These are phyloP conservation scores for Akabosia matsudoensis DNA, from an alignment of 1,140 invertebrate genomes.

Conservation along the genomic window DNA sequence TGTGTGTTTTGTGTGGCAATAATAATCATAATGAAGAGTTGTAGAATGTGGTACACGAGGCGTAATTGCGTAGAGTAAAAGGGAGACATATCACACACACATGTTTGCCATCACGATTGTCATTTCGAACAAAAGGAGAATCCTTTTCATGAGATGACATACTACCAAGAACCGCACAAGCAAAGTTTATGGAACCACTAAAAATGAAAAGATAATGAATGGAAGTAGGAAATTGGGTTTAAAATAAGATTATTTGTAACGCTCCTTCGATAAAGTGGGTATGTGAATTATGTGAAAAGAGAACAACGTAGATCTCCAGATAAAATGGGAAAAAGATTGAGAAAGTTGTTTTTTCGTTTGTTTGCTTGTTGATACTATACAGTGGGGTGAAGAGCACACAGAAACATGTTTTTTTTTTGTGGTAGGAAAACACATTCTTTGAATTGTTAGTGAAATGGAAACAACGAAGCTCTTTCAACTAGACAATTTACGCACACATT, in stretches of 20 bases:
- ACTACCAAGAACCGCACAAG: background rate
- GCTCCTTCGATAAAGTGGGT: background rate
- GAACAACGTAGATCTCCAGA: background rate
- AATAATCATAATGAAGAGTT: background rate
- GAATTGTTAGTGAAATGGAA: background rate
- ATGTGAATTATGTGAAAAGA: background rate
- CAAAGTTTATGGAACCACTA: background rate
- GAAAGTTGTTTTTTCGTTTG: too few relatives aligned
- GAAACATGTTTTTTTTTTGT: background rate
- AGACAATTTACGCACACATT: conserved; percentile 21
- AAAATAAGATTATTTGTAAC: background rate
- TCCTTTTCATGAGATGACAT: background rate
- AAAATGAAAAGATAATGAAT: background rate
- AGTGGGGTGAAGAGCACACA: background rate
- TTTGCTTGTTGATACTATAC: too few relatives aligned
- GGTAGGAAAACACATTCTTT: background rate
- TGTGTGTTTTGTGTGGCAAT: conserved; percentile 8
- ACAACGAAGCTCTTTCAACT: background rate
- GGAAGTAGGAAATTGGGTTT: conserved; percentile 6
- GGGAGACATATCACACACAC: background rate
- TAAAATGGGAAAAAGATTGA: too few relatives aligned
- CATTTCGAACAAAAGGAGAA: background rate
- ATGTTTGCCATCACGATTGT: background rate
- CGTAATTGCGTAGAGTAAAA: background rate
- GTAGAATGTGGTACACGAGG: background rate